Conservation (phyloP, 2,113 vertebrate species). For the Dicentrarchus labrax region DNA sequence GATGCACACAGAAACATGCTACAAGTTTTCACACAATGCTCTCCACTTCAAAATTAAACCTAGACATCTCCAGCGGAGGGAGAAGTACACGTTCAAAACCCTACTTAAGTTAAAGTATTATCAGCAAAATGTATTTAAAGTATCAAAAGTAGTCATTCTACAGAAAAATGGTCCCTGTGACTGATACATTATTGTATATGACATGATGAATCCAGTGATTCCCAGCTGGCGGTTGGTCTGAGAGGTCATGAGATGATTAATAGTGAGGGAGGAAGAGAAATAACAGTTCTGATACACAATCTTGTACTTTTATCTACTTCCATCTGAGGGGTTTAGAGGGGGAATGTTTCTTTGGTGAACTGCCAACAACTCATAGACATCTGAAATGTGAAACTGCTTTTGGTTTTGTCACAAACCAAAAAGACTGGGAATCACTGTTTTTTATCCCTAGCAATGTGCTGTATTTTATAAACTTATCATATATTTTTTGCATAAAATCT, state of each 20-base stretch:
- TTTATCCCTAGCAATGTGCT: background rate
- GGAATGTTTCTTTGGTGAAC: background rate
- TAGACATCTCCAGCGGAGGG: background rate
- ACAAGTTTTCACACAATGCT: no score
- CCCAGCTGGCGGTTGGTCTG: no score
- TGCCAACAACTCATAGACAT: background rate
- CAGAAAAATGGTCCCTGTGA: no score
- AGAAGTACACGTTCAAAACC: no score
- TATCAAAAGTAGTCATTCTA: no score
- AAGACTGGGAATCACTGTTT: background rate
- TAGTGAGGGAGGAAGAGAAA: background rate
- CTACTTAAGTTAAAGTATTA: no score
- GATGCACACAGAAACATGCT: background rate
- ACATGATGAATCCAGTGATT: no score
- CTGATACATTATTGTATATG: no score
- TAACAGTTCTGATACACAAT: background rate
- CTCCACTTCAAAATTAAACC: conserved; percentile 9
- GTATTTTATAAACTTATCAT: background rate
- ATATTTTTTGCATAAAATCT: background rate
- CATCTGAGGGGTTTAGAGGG: background rate
- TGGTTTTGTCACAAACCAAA: background rate
- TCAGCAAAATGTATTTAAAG: no score
- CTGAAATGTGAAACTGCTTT: background rate
- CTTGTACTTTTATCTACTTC: background rate
- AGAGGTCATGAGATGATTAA: no score